Base-by-base conservation (phyloP, 1,140 invertebrate species). In the Calliphora vicina region DNA sequence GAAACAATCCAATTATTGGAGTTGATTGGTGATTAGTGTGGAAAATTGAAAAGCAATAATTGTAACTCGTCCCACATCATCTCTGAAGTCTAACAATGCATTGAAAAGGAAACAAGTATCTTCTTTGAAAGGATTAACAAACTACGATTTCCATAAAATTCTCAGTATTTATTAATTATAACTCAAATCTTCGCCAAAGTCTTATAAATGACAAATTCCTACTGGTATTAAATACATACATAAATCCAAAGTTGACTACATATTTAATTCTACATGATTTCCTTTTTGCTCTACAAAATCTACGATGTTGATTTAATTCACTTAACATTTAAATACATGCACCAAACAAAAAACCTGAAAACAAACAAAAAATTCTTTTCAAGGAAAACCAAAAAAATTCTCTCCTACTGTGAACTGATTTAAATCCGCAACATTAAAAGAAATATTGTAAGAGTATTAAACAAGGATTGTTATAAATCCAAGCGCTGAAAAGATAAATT, bases 401-500 rank as follows among this genome's bases (percentile, higher is more conserved):
- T 67, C 61, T 67, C 61, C 61, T 25, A 67, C 61, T 67, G 61
- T 67, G 61, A 67, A 20, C 61, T 67, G 61, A 67, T 67, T 67
- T 67, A 67, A 67, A 67, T 67, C 61, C 61, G 12, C 17, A 25
- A 20, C 23, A 67, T 23, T 20, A 67, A 23, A 23, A 17, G n/a
- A n/a, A n/a, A n/a, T n/a, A 57, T 57, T 20, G 20, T 67, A 23
- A 8, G 61, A 67, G 61, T 23, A 23, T 67, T 67, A 67, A 23
- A 67, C 61, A 67, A 23, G 61, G 23, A 67, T 67, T 67, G 61
- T 67, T 67, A 67, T 67, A 67, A 67, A 67, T 67, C 61, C 61
- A 67, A 67, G 61, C 61, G 61, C 61, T 67, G 61, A 67, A 67
- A 67, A 67, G 61, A 67, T 67, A 67, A 67, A 67, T 67, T 67